Conservation (phyloP, 2,888 invertebrate genomes). For the Caenorhabditis wallacei region DNA sequence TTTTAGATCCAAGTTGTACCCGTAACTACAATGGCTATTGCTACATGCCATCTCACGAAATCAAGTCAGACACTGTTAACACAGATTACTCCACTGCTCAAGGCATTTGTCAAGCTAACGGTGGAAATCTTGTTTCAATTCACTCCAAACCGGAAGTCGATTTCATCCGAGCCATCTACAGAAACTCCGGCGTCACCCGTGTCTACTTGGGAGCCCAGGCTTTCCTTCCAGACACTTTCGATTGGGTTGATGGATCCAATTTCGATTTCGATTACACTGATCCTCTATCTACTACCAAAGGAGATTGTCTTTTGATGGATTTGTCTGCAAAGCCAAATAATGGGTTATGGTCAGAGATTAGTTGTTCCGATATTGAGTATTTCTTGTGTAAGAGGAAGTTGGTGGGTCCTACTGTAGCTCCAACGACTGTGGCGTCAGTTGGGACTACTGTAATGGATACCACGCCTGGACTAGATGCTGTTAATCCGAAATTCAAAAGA, state of each 20-base stretch:
- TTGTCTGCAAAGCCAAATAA: neutral
- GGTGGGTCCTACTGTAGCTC: neutral
- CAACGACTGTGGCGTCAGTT: neutral
- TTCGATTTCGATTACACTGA: slow-evolving; percentile 28
- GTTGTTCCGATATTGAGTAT: slow-evolving; percentile 17
- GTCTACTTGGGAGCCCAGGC: slow-evolving; percentile 20
- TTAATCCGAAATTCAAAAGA: slow-evolving; percentile 7
- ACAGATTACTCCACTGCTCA: slow-evolving; percentile 5
- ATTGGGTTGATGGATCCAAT: slow-evolving; percentile 19
- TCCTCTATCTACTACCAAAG: slow-evolving; percentile 11
- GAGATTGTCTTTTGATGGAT: slow-evolving; percentile 28
- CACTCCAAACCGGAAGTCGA: slow-evolving; percentile 35
- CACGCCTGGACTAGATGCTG: neutral
- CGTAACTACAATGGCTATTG: slow-evolving; percentile 41
- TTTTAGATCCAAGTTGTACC: slow-evolving; percentile 15
- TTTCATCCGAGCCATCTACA: slow-evolving; percentile 23
- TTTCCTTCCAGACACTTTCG: slow-evolving; percentile 24
- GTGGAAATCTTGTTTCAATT: slow-evolving; percentile 5
- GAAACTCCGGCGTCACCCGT: slow-evolving; percentile 2
- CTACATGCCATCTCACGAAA: slow-evolving; percentile 31
- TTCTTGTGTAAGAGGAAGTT: slow-evolving; percentile 34
- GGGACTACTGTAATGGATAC: neutral
- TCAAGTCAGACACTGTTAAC: neutral
- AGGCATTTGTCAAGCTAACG: slow-evolving; percentile 12
- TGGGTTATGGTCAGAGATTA: slow-evolving; percentile 23